Conservation (phyloP, 2,113 vertebrate species). For the Petrocephalus microphthalmus region DNA sequence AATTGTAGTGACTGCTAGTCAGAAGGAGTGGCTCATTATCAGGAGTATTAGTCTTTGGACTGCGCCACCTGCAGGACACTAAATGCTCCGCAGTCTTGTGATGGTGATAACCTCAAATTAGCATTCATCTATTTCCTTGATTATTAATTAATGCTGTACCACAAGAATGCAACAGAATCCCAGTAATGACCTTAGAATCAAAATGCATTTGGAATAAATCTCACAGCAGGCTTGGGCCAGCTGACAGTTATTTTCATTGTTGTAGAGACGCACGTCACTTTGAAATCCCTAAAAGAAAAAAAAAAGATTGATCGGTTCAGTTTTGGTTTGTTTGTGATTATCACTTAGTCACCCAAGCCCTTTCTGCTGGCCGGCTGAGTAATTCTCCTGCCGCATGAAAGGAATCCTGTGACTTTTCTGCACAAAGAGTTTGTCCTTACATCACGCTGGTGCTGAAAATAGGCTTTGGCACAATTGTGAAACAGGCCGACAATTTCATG, state of each 20-base stretch:
- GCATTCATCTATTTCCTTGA: constrained; percentile 31
- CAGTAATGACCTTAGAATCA: background rate
- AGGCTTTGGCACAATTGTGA: constrained; percentile 1
- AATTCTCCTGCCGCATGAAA: background rate
- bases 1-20: constrained; percentile 84
- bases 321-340: background rate
- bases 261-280: background rate
- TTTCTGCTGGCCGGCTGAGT: background rate
- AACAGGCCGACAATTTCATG: constrained; percentile 27
- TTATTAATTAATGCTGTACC: background rate
- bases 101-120: constrained; percentile 27
- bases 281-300: background rate
- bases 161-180: background rate
- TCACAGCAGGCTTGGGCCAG: background rate
- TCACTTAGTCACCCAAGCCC: background rate
- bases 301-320: background rate
- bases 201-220: background rate
- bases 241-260: background rate
- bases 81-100: constrained; percentile 38
- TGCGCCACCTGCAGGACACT: constrained; percentile 66
- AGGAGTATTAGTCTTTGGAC: constrained; percentile 94
- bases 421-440: background rate
- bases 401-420: background rate
- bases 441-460: background rate
- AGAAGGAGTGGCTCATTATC: constrained; percentile 96